phyloP scores from a whole-genome alignment of 2,888 invertebrate species.

The Lasioglossum lativentre region DNA sequence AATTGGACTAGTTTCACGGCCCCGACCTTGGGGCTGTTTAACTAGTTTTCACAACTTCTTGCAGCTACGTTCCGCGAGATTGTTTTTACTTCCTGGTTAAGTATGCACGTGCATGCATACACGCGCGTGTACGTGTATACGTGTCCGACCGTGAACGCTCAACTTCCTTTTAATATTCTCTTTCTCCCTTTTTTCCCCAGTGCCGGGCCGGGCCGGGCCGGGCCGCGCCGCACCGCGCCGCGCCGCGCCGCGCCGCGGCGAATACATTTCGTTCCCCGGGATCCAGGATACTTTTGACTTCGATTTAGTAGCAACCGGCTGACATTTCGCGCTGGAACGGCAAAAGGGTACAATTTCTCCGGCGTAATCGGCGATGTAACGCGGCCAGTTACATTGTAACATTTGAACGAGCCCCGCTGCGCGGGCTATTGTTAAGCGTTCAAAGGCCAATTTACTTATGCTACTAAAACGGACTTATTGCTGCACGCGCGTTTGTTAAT shows the following conservation, averaged over 20 bases:
- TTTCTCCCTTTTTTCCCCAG: not conserved
- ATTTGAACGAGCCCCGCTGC: constrained; percentile 28
- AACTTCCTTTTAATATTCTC: constrained; percentile 16
- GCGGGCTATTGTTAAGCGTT: constrained; percentile 26
- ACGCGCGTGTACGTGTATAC: not conserved
- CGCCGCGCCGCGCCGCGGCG: not conserved
- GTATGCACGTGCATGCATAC: constrained; percentile 27
- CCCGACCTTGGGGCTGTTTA: constrained; percentile 73
- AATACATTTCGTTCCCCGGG: not conserved
- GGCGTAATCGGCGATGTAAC: constrained; percentile 21
- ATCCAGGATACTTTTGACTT: not conserved
- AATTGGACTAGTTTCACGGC: constrained; percentile 73
- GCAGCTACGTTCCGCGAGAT: constrained; percentile 64
- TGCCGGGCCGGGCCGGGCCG: not conserved
- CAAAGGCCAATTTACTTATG: constrained; percentile 37
- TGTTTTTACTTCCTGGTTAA: constrained; percentile 67
- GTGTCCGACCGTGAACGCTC: constrained; percentile 18
- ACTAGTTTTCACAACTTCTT: constrained; percentile 74
- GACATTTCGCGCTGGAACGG: not conserved
- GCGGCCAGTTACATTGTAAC: constrained; percentile 28
- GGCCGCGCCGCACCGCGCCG: not conserved
- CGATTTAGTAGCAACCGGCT: constrained; percentile 2
- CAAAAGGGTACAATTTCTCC: constrained; percentile 16
- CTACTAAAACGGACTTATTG: constrained; percentile 8
- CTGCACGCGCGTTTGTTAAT: not conserved